Percentiles rank a stretch among this genome's conserved stretches.
These are phyloP conservation scores for Chlorospingus flavigularis DNA, from an alignment of 2,797 vertebrate genomes.

Conservation along the genomic window DNA sequence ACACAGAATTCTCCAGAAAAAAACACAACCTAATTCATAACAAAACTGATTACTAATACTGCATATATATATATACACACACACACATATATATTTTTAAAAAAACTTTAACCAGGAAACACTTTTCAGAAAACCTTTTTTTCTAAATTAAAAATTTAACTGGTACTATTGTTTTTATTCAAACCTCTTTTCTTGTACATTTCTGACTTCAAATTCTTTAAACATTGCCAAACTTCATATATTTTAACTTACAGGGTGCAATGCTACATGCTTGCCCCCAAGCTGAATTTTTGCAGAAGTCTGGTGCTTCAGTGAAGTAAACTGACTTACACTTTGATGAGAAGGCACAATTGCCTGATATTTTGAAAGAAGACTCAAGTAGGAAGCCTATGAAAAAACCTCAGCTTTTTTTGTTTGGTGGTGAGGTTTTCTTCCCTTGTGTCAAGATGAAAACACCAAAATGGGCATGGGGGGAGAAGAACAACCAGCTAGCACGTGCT, in stretches of 20 bases:
- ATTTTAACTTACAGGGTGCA: neutral
- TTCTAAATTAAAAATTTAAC: neutral
- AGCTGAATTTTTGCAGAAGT: neutral
- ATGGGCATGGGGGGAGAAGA: neutral
- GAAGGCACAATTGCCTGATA: neutral
- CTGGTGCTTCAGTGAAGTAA: neutral
- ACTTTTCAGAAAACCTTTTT: neutral
- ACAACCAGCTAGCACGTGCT: neutral
- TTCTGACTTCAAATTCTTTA: neutral
- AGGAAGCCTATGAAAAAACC: neutral
- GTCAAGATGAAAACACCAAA: neutral
- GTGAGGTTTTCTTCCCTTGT: accelerated
- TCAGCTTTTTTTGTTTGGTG: neutral
- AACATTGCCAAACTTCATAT: neutral
- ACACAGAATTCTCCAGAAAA: neutral
- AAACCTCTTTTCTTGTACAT: neutral
- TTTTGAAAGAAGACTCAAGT: neutral
- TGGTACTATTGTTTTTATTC: neutral
- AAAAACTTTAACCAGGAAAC: neutral
- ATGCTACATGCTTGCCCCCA: neutral
- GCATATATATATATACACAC: too few species aligned
- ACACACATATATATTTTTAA: neutral
- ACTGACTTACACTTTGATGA: neutral
- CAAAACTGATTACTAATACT: neutral
- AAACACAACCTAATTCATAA: neutral